These are phyloP conservation scores for Apodemia mormo DNA, from an alignment of 2,888 invertebrate species.

Conservation along the genomic window DNA sequence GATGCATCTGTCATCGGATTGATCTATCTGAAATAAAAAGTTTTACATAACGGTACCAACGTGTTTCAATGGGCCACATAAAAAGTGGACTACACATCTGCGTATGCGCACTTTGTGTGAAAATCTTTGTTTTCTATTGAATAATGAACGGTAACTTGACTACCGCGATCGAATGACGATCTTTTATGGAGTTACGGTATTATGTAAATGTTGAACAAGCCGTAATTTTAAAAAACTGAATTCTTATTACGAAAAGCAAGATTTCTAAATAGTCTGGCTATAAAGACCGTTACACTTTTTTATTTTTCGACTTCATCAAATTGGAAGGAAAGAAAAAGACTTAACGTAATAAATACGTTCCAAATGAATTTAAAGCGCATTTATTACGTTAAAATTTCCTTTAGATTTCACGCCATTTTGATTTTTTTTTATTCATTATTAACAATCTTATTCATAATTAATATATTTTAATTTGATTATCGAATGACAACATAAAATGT, in stretches of 20 bases:
- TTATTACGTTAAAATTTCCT: no score
- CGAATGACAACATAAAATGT: no score
- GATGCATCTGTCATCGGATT: conserved; percentile 43
- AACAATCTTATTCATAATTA: no score
- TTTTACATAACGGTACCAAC: conserved; percentile 16
- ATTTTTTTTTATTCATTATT: no score
- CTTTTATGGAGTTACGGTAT: conserved; percentile 15
- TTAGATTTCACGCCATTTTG: no score
- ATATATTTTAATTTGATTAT: no score
- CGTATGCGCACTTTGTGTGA: conserved; percentile 64
- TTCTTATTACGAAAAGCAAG: conserved; percentile 18
- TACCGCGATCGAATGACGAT: conserved; percentile 41
- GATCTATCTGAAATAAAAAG: conserved; percentile 11
- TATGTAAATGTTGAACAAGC: conserved; percentile 2
- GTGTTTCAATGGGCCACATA: conserved; percentile 39
- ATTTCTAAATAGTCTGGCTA: not conserved
- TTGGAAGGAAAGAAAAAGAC: no score
- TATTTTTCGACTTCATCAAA: no score
- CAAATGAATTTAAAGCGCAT: no score
- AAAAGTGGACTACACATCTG: conserved; percentile 74
- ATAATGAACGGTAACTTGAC: conserved; percentile 53
- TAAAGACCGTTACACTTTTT: no score
- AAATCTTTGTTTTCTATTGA: conserved; percentile 56
- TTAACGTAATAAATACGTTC: no score
- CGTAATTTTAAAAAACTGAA: conserved; percentile 41